A percentile compares a stretch with the other conserved stretches of the same genome.
Conservation (phyloP, 2,888 invertebrate species). For the Eristalis tenax region DNA sequence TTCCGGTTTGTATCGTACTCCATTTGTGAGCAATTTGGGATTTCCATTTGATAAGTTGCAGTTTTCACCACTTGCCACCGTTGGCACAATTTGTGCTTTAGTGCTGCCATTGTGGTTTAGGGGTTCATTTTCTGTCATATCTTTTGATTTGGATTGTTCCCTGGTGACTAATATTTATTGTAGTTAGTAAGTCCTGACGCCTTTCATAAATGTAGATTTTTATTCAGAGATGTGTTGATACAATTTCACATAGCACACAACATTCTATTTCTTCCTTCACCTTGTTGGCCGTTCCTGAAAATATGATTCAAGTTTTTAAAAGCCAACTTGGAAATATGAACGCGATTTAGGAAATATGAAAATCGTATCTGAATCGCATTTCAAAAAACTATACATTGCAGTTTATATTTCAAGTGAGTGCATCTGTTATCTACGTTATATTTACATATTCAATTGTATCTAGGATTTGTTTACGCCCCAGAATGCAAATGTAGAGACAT, state of each 20-base stretch:
- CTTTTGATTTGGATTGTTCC: not conserved
- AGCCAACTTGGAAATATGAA: not conserved
- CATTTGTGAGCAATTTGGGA: constrained; percentile 49
- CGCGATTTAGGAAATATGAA: not conserved
- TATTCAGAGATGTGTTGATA: not conserved
- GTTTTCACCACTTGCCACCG: constrained; percentile 60
- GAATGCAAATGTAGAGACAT: constrained; percentile 17
- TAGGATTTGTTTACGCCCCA: constrained; percentile 22
- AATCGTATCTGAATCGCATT: constrained; percentile 4
- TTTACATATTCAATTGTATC: not conserved
- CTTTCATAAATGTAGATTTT: not conserved
- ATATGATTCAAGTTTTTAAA: not conserved
- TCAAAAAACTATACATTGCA: not conserved
- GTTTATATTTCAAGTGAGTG: not conserved
- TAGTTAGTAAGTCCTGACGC: not conserved
- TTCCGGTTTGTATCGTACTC: constrained; percentile 35
- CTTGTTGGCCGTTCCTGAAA: constrained; percentile 34
- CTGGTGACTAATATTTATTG: not conserved
- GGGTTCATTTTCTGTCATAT: constrained; percentile 78
- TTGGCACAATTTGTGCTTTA: constrained; percentile 75
- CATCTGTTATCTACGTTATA: constrained; percentile 6
- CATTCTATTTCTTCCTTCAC: not conserved
- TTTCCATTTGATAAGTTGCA: constrained; percentile 38
- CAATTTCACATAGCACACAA: not conserved
- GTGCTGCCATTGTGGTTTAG: constrained; percentile 74